Conservation (phyloP, 1,140 invertebrate genomes). For the Calliphora vicina region DNA sequence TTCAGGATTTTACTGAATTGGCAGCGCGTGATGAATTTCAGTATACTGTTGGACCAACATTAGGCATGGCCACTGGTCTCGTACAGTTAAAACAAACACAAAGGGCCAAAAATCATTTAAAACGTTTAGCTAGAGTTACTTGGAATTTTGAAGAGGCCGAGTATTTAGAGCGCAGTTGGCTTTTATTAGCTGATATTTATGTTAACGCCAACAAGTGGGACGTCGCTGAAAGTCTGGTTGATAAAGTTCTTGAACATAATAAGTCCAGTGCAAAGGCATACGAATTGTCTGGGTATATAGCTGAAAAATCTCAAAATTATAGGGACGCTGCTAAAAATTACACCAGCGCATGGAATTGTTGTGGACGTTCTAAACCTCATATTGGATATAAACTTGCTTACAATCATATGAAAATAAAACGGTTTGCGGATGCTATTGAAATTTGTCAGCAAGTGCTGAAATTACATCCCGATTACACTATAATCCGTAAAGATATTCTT, state of each 20-base stretch:
- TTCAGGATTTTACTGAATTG: slow-evolving; percentile 82
- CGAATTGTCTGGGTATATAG: slow-evolving; percentile 84
- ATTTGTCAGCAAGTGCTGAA: slow-evolving; percentile 83
- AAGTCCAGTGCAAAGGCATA: slow-evolving; percentile 90
- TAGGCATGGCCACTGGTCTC: slow-evolving; percentile 87
- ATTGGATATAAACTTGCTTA: slow-evolving; percentile 94
- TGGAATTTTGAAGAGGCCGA: slow-evolving; percentile 97
- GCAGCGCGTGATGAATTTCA: slow-evolving; percentile 73
- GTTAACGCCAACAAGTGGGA: slow-evolving; percentile 88
- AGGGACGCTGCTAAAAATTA: slow-evolving; percentile 86
- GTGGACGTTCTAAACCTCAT: slow-evolving; percentile 79
- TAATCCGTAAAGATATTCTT: slow-evolving; percentile 91
- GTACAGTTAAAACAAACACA: slow-evolving; percentile 90
- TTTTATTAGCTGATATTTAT: slow-evolving; percentile 91
- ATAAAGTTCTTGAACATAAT: slow-evolving; percentile 85
- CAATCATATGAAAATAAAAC: slow-evolving; percentile 89
- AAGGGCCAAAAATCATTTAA: slow-evolving; percentile 90
- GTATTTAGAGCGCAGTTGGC: slow-evolving; percentile 93
- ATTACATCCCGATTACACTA: slow-evolving; percentile 86
- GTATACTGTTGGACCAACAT: slow-evolving; percentile 86
- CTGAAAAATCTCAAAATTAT: slow-evolving; percentile 93
- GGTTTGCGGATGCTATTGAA: slow-evolving; percentile 78
- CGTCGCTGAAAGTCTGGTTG: slow-evolving; percentile 83
- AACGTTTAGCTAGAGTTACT: slow-evolving; percentile 82
- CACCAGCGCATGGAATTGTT: slow-evolving; percentile 79